Percentiles rank a stretch among this genome's conserved stretches.
phyloP scores from a whole-genome alignment of 1,140 invertebrate genomes.

The Hylaeus volcanicus region DNA sequence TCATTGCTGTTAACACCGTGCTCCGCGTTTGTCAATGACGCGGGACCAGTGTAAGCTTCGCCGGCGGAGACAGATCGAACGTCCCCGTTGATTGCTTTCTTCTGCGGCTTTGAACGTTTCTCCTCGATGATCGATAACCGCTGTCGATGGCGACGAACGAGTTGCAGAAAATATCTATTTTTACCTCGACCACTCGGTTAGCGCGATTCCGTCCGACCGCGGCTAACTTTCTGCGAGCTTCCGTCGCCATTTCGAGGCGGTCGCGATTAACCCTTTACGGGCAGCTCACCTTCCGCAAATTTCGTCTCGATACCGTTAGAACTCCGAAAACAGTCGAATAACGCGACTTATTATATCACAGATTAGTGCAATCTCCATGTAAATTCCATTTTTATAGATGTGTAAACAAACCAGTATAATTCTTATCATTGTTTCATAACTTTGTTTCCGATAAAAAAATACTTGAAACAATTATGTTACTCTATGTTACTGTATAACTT shows the following conservation, averaged over 20 bases:
- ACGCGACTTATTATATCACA: too few relatives aligned
- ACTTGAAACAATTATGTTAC: too few relatives aligned
- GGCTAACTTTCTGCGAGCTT: background rate
- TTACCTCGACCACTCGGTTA: background rate
- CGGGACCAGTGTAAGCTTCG: constrained; percentile 25
- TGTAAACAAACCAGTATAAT: too few relatives aligned
- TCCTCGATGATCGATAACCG: constrained; percentile 58
- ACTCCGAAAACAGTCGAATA: too few relatives aligned
- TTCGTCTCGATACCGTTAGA: too few relatives aligned
- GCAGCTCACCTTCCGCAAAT: too few relatives aligned
- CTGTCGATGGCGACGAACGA: constrained; percentile 58
- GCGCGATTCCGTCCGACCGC: background rate
- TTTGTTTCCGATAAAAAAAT: too few relatives aligned
- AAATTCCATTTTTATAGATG: too few relatives aligned
- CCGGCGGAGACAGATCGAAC: constrained; percentile 55
- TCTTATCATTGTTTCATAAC: too few relatives aligned
- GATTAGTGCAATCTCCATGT: too few relatives aligned
- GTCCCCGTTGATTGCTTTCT: constrained; percentile 60
- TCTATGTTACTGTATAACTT: too few relatives aligned
- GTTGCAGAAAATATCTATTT: constrained; percentile 20
- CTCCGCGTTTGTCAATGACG: constrained; percentile 44
- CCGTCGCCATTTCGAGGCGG: background rate
- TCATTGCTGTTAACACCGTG: constrained; percentile 58
- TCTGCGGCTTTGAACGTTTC: constrained; percentile 21
- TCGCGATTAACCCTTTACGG: background rate